Base-by-base conservation (phyloP, 2,888 invertebrate species). In the Lottia scabra region DNA sequence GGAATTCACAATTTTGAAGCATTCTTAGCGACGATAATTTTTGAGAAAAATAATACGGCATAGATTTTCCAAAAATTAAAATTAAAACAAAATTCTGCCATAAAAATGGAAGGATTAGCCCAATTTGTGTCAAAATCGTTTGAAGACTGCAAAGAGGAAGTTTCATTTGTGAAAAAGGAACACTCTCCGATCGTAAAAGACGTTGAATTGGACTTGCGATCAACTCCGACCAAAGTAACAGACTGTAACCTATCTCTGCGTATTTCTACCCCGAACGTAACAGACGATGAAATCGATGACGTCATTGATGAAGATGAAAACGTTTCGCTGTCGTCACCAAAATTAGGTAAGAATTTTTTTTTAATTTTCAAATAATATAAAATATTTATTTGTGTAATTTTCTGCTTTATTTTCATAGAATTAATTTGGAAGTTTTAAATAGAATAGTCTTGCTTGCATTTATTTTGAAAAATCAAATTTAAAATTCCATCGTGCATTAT, bases 121-220 rank as follows among this genome's bases (percentile, higher is more conserved):
- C 80, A 85, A 66, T 87, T 87, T 75, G 87, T 87, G 15, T 82
- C 84, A 15, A 85, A 87, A 76, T 85, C 85, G 16, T 87, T 87
- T 72, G 84, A 85, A 69, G 77, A 79, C n/a, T 81, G 68, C 10
- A 70, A 19, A 19, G 65, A 62, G 4, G 44, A 63, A 6, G 19
- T 56, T 23, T 23, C 56, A 23, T 56, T 8, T 56, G 45, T 69
- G 16, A 65, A 62, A 30, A 69, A 64, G 38, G 64, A 56, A 45
- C 44, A 27, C 10, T n/a, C 56, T 19, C 62, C 38, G 15, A 16
- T 30, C 16, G 5, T 4, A 19, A n/a, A 66, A 63, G 44, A 68
- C n/a, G 46, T 48, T 10, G 26, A 64, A 10, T 10, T 4, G 46
- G 19, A 26, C 43, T 46, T 45, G 63, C 46, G 27, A 48, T 46